Percentiles rank a stretch among this genome's conserved stretches.
Conservation (phyloP, 2,113 vertebrate genomes). For the Caranx melampygus region DNA sequence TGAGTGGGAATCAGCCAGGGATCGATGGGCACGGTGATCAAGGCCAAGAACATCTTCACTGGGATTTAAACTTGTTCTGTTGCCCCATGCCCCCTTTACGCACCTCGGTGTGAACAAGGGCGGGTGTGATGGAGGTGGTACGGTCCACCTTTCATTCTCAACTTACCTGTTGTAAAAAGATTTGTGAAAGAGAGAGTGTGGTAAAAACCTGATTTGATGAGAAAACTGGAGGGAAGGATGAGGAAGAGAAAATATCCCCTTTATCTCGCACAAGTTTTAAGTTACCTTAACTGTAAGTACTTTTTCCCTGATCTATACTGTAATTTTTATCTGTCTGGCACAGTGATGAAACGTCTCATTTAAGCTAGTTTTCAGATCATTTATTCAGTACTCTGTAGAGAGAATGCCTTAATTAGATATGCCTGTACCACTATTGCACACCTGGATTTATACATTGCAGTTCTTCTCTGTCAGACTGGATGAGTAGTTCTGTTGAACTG, state of each 20-base stretch:
- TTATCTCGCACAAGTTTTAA: neutral
- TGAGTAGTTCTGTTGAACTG: neutral
- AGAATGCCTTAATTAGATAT: neutral
- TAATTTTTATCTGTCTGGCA: neutral
- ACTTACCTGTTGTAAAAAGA: conserved; percentile 5
- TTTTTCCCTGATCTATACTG: neutral
- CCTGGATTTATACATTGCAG: neutral
- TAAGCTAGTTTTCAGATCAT: neutral
- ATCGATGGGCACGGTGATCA: conserved; percentile 86
- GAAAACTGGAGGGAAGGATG: neutral
- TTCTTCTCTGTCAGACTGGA: neutral
- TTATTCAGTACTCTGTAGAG: neutral
- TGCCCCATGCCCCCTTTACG: conserved; percentile 58
- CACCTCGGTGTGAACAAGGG: conserved; percentile 39
- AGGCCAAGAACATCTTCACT: conserved; percentile 91
- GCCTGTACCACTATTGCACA: neutral
- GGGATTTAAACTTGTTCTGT: conserved; percentile 84
- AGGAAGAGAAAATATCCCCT: neutral
- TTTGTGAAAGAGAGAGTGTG: neutral
- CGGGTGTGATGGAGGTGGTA: conserved; percentile 32
- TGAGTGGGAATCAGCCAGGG: conserved; percentile 86
- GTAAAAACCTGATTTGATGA: neutral
- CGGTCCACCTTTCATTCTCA: conserved; percentile 34
- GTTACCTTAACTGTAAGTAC: conserved; percentile 1
- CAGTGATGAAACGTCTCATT: neutral